Base-by-base conservation (phyloP, 1,140 invertebrate species). In the Penaeus vannamei region DNA sequence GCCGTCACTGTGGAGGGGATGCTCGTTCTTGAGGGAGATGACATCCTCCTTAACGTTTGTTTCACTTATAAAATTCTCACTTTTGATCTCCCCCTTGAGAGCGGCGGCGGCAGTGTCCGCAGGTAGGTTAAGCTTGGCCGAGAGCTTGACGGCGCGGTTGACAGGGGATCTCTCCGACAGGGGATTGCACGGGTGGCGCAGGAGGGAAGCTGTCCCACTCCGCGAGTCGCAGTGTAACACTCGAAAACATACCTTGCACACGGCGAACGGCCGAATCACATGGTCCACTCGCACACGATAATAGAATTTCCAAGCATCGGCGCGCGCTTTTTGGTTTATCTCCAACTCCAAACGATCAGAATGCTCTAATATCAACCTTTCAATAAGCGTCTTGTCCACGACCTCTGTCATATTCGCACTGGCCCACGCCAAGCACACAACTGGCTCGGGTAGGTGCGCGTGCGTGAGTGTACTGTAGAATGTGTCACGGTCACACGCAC, bases 351-450 rank as follows among this genome's bases (percentile, higher is more conserved):
- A 86, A 29, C 91, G 89, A 64, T 91, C 91, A 77, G 91, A 91
- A 89, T 91, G 91, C 79, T 91, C 91, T 86, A 91, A 66, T 81
- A 91, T 91, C 81, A 91, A 87, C 72, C 91, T 90, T 89, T 91
- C 91, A 42, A 91, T 91, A 60, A 91, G 86, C 76, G 91, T 90
- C 86, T 91, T 91, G 84, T 91, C 91, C 84, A 91, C 91, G 77
- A 91, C 91, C 84, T 91, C 91, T 91, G 89, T 91, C 91, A 90
- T 91, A 89, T 86, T 89, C 85, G 90, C 87, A 87, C 88, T 86
- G 88, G 88, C 84, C 88, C 88, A 90, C 88, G 88, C 88, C 88
- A 90, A 85, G 88, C 88, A 90, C 88, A 90, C 88, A 86, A 90
- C 88, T 90, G 88, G 88, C 88, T 82, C 79, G 88, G 84, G 77